phyloP scores from a whole-genome alignment of 2,888 invertebrate species.

The Watsonalla cultraria region DNA sequence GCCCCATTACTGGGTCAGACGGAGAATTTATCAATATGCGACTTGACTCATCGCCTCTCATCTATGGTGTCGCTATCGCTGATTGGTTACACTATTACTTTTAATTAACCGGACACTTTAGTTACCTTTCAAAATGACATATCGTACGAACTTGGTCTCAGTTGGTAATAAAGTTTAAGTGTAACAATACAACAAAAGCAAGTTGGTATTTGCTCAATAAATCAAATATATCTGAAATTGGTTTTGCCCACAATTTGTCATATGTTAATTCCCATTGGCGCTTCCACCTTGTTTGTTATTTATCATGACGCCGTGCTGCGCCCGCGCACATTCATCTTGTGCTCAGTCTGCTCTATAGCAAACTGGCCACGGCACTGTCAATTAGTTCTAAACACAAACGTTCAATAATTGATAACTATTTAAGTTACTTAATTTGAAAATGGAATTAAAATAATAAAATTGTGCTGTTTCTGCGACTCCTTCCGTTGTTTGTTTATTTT shows the following conservation, averaged over 20 bases:
- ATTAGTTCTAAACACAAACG: neutral
- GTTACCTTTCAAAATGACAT: no score
- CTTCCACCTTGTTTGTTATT: neutral
- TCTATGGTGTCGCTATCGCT: neutral
- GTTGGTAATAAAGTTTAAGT: neutral
- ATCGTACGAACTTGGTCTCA: no score
- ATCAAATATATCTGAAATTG: neutral
- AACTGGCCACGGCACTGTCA: neutral
- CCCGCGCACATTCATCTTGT: neutral
- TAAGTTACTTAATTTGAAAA: no score
- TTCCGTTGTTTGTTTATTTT: no score
- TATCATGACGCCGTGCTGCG: neutral
- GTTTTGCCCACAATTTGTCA: neutral
- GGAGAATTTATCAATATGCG: conserved; percentile 3
- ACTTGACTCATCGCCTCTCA: neutral
- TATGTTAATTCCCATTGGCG: neutral
- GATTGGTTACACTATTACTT: neutral
- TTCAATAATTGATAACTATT: neutral
- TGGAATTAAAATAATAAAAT: no score
- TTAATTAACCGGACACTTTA: neutral
- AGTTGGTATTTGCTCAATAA: neutral
- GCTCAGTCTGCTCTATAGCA: neutral
- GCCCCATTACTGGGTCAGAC: conserved; percentile 17
- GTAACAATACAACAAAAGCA: neutral
- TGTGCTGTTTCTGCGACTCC: no score